Evolutionary conservation across 2,888 invertebrate genomes (phyloP), one percentile per base, ranked within the genome.

Genomic region (Schizaphis graminum): DNA sequence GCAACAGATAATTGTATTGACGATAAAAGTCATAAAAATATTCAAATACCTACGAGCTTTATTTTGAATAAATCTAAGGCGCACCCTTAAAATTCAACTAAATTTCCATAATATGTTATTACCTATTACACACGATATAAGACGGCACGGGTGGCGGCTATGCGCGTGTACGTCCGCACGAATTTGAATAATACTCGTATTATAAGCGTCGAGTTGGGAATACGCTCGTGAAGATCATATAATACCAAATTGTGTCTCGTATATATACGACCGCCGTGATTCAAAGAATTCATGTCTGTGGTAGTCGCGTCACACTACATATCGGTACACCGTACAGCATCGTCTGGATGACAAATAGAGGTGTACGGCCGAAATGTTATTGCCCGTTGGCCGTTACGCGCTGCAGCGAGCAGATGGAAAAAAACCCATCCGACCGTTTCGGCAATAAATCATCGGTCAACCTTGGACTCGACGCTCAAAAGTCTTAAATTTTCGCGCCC

Each of bases 401-500:
- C 56, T 2, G 41, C 35, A 11, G 41, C 35, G 24, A 26, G 67
- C n/a, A 67, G 67, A 67, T 67, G 67, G n/a, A 67, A n/a, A 67
- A 61, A 67, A n/a, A 7, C n/a, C 88, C 88, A 13, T 57, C 21
- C 57, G 26, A 56, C 53, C 41, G 89, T 89, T 28, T 57, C 89
- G 57, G 56, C 41, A 56, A 89, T 56, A 89, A 89, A 89, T 89
- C 56, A 57, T 88, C 53, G 53, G 88, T 88, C 49, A 56, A 41
- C 56, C 56, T 89, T 89, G 89, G 89, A n/a, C 89, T 57, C 89
- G 7, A 28, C 89, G 26, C 57, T 41, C 56, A 13, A 41, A 41
- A 56, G 56, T 16, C 57, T 41, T 41, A 56, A 56, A 57, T 89
- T 67, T 67, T n/a, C 67, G n/a, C 67, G n/a, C 16, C 67, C 67